These are phyloP conservation scores for Hesperia comma DNA, from an alignment of 2,888 invertebrate genomes.

Conservation along the genomic window DNA sequence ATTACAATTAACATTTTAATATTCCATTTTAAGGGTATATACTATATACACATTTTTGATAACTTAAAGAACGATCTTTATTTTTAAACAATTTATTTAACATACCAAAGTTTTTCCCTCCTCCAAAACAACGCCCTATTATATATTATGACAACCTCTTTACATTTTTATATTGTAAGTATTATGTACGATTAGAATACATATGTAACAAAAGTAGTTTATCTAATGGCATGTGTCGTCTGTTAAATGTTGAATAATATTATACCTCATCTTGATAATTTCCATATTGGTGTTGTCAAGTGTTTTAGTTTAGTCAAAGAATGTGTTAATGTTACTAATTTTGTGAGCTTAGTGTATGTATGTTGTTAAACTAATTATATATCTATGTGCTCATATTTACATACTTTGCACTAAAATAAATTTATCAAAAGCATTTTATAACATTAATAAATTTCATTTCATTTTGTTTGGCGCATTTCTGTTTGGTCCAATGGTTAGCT, in stretches of 20 bases:
- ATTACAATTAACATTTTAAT: too few species aligned
- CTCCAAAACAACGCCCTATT: background rate
- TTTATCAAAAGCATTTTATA: background rate
- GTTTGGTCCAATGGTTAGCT: too few species aligned
- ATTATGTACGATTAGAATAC: background rate
- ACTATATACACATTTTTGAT: too few species aligned
- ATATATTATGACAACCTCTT: slow-evolving; percentile 4
- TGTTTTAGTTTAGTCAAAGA: slow-evolving; percentile 8
- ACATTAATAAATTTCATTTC: too few species aligned
- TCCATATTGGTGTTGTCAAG: slow-evolving; percentile 14
- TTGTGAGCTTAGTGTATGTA: slow-evolving; percentile 15
- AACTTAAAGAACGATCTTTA: too few species aligned
- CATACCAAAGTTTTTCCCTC: too few species aligned
- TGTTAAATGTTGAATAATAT: background rate
- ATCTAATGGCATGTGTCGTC: slow-evolving; percentile 19
- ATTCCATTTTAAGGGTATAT: too few species aligned
- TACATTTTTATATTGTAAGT: background rate
- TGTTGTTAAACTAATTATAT: slow-evolving; percentile 6
- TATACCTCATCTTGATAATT: background rate
- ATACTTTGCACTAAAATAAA: slow-evolving; percentile 2
- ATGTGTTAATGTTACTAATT: slow-evolving; percentile 10
- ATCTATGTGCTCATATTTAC: background rate
- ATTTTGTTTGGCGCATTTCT: too few species aligned
- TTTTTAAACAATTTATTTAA: too few species aligned
- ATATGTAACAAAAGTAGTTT: background rate